Percentiles rank a stretch among this genome's conserved stretches.
These are phyloP conservation scores for Aphelocoma californica DNA, from an alignment of 2,797 vertebrate species.

Conservation along the genomic window DNA sequence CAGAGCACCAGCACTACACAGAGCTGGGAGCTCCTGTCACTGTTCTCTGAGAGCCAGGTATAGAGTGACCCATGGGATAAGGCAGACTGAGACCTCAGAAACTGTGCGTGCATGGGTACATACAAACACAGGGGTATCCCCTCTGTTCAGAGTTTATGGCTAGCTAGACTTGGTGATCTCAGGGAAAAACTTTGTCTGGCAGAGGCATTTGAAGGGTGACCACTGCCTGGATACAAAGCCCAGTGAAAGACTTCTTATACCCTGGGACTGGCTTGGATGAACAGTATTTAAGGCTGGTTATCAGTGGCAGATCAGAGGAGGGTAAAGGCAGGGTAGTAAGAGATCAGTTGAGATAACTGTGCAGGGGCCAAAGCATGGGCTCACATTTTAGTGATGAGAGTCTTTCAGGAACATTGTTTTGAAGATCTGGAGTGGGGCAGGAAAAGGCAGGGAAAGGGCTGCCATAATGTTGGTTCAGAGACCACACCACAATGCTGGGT, in stretches of 20 bases:
- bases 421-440: not conserved
- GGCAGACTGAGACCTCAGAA: not conserved
- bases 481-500: not conserved
- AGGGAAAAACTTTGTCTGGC: not conserved
- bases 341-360: not conserved
- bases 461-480: not conserved
- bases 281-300: not conserved
- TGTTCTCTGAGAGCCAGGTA: not conserved
- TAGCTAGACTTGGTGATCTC: not conserved
- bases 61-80: not conserved
- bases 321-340: not conserved
- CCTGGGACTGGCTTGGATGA: not conserved
- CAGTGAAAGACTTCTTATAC: not conserved
- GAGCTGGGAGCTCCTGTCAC: not conserved
- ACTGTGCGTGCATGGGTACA: rapidly evolving
- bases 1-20: not conserved
- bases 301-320: not conserved
- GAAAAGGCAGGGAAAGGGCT: not conserved
- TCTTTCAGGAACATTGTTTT: not conserved
- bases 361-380: not conserved
- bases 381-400: not conserved
- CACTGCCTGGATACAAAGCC: not conserved
- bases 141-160: not conserved
- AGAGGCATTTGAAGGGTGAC: not conserved
- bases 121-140: rapidly evolving